A percentile compares a stretch with the other conserved stretches of the same genome.
Evolutionary conservation across 1,140 invertebrate species (phyloP).

Genomic region (Brachionus paranguensis): DNA sequence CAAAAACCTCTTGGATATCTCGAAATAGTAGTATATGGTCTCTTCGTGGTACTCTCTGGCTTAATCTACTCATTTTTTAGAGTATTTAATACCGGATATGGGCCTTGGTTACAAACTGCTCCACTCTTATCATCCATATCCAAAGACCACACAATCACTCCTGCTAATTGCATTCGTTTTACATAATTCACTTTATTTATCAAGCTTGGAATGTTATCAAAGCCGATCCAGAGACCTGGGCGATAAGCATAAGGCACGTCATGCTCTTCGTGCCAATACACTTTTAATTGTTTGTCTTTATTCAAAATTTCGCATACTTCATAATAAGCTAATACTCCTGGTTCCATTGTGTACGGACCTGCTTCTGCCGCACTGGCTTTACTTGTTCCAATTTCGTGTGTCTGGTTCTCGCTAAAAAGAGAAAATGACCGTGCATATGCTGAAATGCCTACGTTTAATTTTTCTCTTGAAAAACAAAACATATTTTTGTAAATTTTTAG

Average conservation of each 20-base stretch:
- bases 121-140: constrained; percentile 47
- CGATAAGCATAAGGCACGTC: constrained; percentile 81
- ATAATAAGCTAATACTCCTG: constrained; percentile 86
- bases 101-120: constrained; percentile 69
- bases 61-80: constrained; percentile 65
- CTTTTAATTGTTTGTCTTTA: constrained; percentile 8
- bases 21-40: neutral
- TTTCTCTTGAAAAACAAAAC: constrained; percentile 63
- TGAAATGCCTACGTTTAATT: constrained; percentile 81
- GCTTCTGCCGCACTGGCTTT: constrained; percentile 40
- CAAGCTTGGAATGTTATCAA: constrained; percentile 78
- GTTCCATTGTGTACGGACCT: constrained; percentile 60
- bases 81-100: constrained; percentile 81
- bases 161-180: constrained; percentile 62
- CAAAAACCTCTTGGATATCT: constrained; percentile 18
- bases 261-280: constrained; percentile 58
- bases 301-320: constrained; percentile 62
- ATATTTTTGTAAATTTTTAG: neutral
- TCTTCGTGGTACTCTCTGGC: neutral
- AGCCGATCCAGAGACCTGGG: constrained; percentile 85
- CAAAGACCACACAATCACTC: constrained; percentile 47
- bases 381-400: neutral
- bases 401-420: constrained; percentile 16
- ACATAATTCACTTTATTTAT: constrained; percentile 77
- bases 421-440: constrained; percentile 79